phyloP scores from a whole-genome alignment of 64 coral and sea anemone genomes.

The Anthopleura sola region DNA sequence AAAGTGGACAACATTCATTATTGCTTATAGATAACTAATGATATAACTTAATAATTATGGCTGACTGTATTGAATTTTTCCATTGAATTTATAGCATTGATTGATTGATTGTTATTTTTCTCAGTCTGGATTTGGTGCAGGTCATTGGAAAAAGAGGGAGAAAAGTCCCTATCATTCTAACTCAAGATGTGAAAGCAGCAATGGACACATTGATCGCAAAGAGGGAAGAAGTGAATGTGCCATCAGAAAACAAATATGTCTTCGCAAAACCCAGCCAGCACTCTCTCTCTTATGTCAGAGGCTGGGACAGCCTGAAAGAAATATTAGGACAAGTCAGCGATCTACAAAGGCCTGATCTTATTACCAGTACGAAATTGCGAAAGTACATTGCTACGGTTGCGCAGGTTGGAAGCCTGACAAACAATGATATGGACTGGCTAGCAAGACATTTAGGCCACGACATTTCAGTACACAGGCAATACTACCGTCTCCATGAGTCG shows the following conservation, averaged over 20 bases:
- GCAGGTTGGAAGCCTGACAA: slow-evolving; percentile 11
- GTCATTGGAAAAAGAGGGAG: background rate
- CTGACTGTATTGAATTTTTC: background rate
- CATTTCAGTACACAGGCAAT: slow-evolving; percentile 29
- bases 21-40: no score
- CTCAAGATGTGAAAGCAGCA: background rate
- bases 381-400: slow-evolving; percentile 42
- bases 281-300: background rate
- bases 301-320: slow-evolving; percentile 30
- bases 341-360: background rate
- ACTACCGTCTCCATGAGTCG: slow-evolving; percentile 18
- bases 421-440: slow-evolving; percentile 43
- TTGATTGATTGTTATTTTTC: background rate
- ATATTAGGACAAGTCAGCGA: background rate
- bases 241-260: background rate
- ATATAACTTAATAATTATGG: no score
- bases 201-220: background rate
- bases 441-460: slow-evolving; percentile 49
- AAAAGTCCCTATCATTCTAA: background rate
- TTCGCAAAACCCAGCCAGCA: slow-evolving; percentile 11
- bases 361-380: slow-evolving; percentile 44
- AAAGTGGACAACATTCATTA: no score
- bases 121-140: slow-evolving; percentile 2
- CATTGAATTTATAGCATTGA: background rate
- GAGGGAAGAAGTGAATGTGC: background rate